Conservation (phyloP, 2,113 vertebrate species). For the Ranitomeya imitator region DNA sequence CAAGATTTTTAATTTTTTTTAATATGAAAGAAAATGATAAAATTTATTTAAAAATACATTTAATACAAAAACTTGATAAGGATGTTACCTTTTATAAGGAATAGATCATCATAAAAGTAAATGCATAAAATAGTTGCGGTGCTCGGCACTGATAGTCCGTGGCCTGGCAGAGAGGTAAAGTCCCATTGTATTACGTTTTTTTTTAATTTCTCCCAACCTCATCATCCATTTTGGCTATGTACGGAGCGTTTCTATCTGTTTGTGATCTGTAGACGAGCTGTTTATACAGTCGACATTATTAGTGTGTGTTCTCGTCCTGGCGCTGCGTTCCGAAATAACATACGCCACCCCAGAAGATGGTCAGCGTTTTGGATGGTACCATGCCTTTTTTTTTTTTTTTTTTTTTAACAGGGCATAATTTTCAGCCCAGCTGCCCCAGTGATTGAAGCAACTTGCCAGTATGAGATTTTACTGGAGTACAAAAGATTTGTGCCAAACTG, state of each 20-base stretch:
- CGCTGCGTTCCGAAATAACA: neutral
- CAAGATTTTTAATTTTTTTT: too few relatives aligned
- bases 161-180: too few relatives aligned
- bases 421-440: constrained; percentile 32
- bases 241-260: neutral
- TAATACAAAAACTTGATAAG: too few relatives aligned
- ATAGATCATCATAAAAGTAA: too few relatives aligned
- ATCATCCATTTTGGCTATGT: neutral
- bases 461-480: constrained; percentile 17
- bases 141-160: too few relatives aligned
- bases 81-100: too few relatives aligned
- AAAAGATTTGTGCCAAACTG: constrained; percentile 1
- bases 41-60: too few relatives aligned
- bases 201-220: too few relatives aligned
- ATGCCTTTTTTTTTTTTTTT: neutral
- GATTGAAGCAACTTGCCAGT: constrained; percentile 45
- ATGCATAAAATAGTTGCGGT: too few relatives aligned
- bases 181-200: too few relatives aligned
- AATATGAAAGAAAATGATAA: too few relatives aligned
- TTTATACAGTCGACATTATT: neutral
- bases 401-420: constrained; percentile 38
- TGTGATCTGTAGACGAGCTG: neutral
- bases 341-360: neutral
- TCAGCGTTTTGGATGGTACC: constrained; percentile 2
- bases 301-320: neutral